These are phyloP conservation scores for Syngnathoides biaculeatus DNA, from an alignment of 2,113 vertebrate species.

Conservation along the genomic window DNA sequence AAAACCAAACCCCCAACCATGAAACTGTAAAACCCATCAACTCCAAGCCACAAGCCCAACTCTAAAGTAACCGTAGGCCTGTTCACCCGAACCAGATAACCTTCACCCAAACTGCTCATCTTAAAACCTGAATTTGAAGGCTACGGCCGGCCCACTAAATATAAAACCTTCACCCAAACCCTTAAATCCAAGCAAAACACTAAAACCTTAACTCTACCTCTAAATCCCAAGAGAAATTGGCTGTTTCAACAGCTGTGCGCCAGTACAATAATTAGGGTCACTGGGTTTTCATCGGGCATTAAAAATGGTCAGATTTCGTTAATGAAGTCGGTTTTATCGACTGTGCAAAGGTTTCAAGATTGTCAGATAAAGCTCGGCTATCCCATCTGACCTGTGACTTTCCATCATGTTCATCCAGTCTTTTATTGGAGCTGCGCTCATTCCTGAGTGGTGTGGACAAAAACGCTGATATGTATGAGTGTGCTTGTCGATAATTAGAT, in stretches of 20 bases:
- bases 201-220: neutral
- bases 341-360: neutral
- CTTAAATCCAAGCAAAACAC: neutral
- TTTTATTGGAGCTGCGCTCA: neutral
- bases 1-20: too few species aligned
- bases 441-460: neutral
- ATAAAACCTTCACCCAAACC: too few species aligned
- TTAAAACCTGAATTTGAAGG: too few species aligned
- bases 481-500: too few species aligned
- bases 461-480: too few species aligned
- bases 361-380: neutral
- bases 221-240: neutral
- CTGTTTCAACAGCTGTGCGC: neutral
- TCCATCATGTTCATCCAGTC: slow-evolving; percentile 26
- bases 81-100: too few species aligned
- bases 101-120: too few species aligned
- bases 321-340: neutral
- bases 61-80: too few species aligned
- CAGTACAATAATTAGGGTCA: slow-evolving; percentile 1
- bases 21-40: too few species aligned
- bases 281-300: neutral
- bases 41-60: too few species aligned
- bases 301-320: neutral
- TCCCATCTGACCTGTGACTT: slow-evolving; percentile 26
- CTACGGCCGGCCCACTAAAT: too few species aligned